Conservation (phyloP, 2,888 invertebrate genomes). For the Vanessa cardui region DNA sequence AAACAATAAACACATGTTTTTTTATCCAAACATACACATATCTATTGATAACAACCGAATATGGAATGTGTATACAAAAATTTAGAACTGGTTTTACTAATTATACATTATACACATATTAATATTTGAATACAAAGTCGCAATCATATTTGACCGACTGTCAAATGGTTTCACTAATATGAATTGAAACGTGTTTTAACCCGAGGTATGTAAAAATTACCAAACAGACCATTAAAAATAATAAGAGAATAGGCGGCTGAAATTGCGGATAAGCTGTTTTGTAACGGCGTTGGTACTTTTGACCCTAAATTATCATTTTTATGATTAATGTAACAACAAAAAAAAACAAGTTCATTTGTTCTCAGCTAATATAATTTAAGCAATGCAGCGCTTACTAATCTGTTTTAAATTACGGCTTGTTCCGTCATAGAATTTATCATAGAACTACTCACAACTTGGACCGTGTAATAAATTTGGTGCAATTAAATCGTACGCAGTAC, state of each 20-base stretch:
- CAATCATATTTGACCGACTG: slow-evolving; percentile 3
- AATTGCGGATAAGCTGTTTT: too few relatives aligned
- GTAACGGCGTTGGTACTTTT: background rate
- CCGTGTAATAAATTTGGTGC: slow-evolving; percentile 70
- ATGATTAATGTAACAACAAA: background rate
- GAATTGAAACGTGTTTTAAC: background rate
- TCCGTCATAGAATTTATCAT: slow-evolving; percentile 27
- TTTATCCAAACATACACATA: too few relatives aligned
- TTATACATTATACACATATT: background rate
- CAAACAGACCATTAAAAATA: background rate
- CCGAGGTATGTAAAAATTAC: background rate
- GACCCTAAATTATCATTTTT: background rate
- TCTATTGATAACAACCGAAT: background rate
- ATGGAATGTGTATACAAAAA: background rate
- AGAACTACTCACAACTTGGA: slow-evolving; percentile 61
- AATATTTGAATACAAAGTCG: background rate
- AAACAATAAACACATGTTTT: background rate
- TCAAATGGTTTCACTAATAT: background rate
- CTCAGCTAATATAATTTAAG: slow-evolving; percentile 15
- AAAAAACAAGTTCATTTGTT: background rate
- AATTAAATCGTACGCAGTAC: slow-evolving; percentile 76
- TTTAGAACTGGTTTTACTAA: background rate
- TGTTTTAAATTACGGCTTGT: slow-evolving; percentile 27
- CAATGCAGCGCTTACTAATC: slow-evolving; percentile 33
- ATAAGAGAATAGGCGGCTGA: background rate